Base-by-base conservation (phyloP, 2,888 invertebrate genomes). In the Nowickia ferox region DNA sequence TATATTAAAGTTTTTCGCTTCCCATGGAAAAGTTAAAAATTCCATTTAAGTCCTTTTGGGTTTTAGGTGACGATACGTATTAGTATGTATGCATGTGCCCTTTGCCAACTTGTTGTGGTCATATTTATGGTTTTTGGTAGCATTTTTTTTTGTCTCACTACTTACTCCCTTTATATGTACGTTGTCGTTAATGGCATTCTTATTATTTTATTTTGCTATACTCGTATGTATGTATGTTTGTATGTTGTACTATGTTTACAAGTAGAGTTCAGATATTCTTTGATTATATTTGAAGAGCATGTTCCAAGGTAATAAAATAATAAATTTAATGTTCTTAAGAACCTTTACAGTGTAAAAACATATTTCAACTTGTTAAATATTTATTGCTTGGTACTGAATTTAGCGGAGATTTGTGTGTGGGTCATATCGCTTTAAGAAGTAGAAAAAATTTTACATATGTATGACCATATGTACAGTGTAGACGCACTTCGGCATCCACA, bases 231-330 rank as follows among this genome's bases (percentile, higher is more conserved):
- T 55, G 65, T 65, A 74, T 72, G 59, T 30, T 3, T 3, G 4
- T 2, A 30, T 30, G 30, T 30, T 30, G 30, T 48, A 22, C 9
- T 46, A 3, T 46, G 15, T 46, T 22, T 22, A 51, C n/a, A 77
- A 57, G 22, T 38, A 46, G 38, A 19, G 13, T 55, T 65, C 15
- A 40, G 22, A n/a, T 44, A 13, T 69, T 17, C 48, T 42, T 15
- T 69, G 38, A 57, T 74, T 66, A 51, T 17, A 51, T 59, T 65
- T 79, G 59, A 10, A 51, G 44, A 63, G 42, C 80, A 68, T 59
- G 57, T 74, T 81, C 44, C 44, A 44, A 15, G 19, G 6, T 42
- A 66, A 81, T 74, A 68, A 81, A 74, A 81, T 59, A 81, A 66
- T 66, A 51, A 57, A 51, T 59, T 66, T 74, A 68, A 81, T 74